Evolutionary conservation across 2,113 vertebrate species (phyloP).

Genomic region (Patagioenas fasciata): DNA sequence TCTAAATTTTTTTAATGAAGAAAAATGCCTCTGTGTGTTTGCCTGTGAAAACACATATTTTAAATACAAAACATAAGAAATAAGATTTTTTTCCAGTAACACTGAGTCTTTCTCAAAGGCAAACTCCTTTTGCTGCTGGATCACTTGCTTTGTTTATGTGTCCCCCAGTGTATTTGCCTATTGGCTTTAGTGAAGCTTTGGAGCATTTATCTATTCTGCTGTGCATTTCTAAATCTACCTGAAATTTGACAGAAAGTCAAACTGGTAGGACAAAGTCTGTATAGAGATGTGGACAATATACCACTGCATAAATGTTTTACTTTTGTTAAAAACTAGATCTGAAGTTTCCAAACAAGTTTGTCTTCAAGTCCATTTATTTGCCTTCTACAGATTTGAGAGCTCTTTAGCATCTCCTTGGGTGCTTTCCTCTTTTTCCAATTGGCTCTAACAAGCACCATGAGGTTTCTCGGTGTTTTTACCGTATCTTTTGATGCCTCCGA

Average conservation of each 20-base stretch:
- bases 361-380: slow-evolving; percentile 13
- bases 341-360: not conserved
- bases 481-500: slow-evolving; percentile 84
- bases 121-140: not conserved
- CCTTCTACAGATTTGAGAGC: slow-evolving; percentile 31
- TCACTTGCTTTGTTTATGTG: not conserved
- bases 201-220: fast-evolving
- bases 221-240: not conserved
- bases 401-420: not conserved
- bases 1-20: not conserved
- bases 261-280: not conserved
- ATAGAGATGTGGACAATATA: fast-evolving
- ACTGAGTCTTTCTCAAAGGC: not conserved
- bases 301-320: not conserved
- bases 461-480: slow-evolving; percentile 9
- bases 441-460: slow-evolving; percentile 65
- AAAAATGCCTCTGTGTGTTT: not conserved
- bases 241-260: not conserved
- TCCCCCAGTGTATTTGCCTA: fast-evolving
- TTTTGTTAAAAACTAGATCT: not conserved
- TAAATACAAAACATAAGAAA: no score
- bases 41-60: no score
- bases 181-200: not conserved
- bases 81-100: not conserved
- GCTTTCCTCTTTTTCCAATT: not conserved